Evolutionary conservation across 2,888 invertebrate genomes (phyloP).

Genomic region (Aphidius colemani): DNA sequence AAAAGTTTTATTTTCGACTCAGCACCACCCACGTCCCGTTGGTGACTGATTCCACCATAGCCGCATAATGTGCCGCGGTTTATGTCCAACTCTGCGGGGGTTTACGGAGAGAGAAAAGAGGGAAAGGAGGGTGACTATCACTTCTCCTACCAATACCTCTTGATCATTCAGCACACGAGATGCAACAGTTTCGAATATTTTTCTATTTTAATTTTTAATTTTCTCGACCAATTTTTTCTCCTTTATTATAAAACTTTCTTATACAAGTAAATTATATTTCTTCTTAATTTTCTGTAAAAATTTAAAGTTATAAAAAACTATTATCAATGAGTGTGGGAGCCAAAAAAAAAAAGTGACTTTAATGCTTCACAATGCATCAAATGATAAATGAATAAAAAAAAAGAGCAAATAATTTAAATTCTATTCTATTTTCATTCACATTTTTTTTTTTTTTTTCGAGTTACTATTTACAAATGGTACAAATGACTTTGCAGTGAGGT

Average conservation of each 20-base stretch:
- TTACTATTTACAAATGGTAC: no score
- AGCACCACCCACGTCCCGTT: slow-evolving; percentile 58
- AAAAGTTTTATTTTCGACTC: slow-evolving; percentile 41
- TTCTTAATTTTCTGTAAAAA: no score
- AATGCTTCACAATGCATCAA: no score
- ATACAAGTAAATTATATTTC: no score
- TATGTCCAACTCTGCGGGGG: slow-evolving; percentile 35
- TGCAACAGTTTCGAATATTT: slow-evolving; percentile 32
- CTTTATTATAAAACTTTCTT: not conserved
- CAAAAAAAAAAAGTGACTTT: no score
- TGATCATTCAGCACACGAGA: slow-evolving; percentile 46
- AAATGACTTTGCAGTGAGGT: no score
- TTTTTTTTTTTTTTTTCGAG: no score
- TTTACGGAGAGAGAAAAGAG: slow-evolving; percentile 23
- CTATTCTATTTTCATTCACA: no score
- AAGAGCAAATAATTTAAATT: no score
- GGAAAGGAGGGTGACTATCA: slow-evolving; percentile 52
- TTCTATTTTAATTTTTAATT: slow-evolving; percentile 28
- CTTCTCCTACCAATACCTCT: slow-evolving; percentile 55
- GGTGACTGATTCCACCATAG: slow-evolving; percentile 56
- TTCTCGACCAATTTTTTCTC: slow-evolving; percentile 4
- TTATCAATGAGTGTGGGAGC: no score
- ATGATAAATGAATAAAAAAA: no score
- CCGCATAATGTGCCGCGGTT: slow-evolving; percentile 53
- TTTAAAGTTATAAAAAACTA: no score